phyloP scores from a whole-genome alignment of 2,888 invertebrate genomes.

The Drosophila antonietae region DNA sequence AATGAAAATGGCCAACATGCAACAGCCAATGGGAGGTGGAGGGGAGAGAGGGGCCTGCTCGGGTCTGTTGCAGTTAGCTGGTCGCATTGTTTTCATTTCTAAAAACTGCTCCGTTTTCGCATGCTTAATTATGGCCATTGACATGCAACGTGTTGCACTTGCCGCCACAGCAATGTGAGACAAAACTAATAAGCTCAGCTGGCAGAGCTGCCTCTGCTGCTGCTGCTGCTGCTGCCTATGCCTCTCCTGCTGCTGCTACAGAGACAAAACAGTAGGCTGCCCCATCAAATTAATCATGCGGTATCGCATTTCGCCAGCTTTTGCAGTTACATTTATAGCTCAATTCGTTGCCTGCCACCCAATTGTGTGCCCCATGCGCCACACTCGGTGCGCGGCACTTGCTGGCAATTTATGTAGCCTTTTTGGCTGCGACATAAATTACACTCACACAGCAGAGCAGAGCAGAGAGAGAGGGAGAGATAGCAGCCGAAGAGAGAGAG shows the following conservation, averaged over 20 bases:
- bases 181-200: slow-evolving; percentile 65
- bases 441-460: slow-evolving; percentile 20
- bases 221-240: neutral
- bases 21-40: slow-evolving; percentile 2
- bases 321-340: slow-evolving; percentile 72
- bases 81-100: slow-evolving; percentile 77
- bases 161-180: slow-evolving; percentile 49
- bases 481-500: neutral
- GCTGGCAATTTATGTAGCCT: slow-evolving; percentile 65
- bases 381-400: slow-evolving; percentile 43
- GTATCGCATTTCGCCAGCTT: slow-evolving; percentile 75
- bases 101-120: slow-evolving; percentile 73
- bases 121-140: slow-evolving; percentile 81
- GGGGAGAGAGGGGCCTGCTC: neutral
- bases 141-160: slow-evolving; percentile 77
- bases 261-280: slow-evolving; percentile 40
- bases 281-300: slow-evolving; percentile 77
- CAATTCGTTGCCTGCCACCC: slow-evolving; percentile 55
- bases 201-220: slow-evolving; percentile 24
- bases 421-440: slow-evolving; percentile 75
- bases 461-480: neutral
- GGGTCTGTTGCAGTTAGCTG: slow-evolving; percentile 25
- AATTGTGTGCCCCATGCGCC: slow-evolving; percentile 36
- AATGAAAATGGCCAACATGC: slow-evolving; percentile 77
- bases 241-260: slow-evolving; percentile 1